These are phyloP conservation scores for Orthonyx spaldingii DNA, from an alignment of 2,113 vertebrate species.

Conservation along the genomic window DNA sequence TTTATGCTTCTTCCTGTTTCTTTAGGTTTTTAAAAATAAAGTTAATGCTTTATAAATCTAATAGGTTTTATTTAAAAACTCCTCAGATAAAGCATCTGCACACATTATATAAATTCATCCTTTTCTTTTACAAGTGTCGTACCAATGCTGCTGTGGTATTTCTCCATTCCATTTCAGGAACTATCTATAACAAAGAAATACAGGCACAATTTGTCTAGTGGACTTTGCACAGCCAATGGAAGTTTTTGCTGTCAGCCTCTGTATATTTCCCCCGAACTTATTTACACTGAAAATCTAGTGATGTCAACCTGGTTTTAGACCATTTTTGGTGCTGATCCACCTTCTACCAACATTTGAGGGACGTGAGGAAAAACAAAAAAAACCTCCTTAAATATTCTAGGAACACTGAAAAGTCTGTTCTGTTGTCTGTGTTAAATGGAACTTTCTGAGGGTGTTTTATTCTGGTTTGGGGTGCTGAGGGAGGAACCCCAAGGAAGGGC, in stretches of 20 bases:
- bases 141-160: not conserved
- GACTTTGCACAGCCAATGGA: not conserved
- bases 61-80: not conserved
- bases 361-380: accelerated
- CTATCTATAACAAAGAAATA: not conserved
- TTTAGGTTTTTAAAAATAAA: not conserved
- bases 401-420: accelerated
- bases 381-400: accelerated
- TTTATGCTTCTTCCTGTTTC: not conserved
- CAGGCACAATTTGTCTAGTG: not conserved
- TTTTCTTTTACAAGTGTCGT: not conserved
- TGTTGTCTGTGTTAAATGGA: accelerated
- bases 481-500: accelerated
- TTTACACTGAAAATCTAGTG: not conserved
- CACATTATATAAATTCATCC: accelerated
- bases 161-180: not conserved
- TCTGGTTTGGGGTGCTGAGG: accelerated
- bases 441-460: accelerated
- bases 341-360: accelerated
- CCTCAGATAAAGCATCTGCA: not conserved
- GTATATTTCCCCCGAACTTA: not conserved
- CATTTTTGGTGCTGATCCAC: accelerated
- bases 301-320: not conserved
- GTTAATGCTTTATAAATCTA: not conserved
- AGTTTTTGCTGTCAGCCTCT: not conserved